A percentile compares a stretch with the other conserved stretches of the same genome.
Evolutionary conservation across 2,888 invertebrate genomes (phyloP).

Genomic region (Drosophila mimica): DNA sequence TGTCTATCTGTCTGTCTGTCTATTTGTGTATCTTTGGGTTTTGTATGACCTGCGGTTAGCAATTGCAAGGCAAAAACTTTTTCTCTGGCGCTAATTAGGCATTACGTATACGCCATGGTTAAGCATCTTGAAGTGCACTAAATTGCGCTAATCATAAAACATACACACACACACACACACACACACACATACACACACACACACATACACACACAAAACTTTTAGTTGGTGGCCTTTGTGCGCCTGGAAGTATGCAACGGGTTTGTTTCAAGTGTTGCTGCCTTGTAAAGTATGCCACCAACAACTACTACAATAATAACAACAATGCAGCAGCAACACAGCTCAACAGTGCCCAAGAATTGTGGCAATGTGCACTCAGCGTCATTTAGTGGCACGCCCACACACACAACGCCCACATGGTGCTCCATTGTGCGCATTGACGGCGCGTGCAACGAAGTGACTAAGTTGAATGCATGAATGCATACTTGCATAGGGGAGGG

Average conservation of each 20-base stretch:
- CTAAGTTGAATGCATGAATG: constrained; percentile 48
- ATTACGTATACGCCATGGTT: constrained; percentile 60
- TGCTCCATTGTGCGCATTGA: constrained; percentile 56
- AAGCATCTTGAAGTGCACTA: constrained; percentile 67
- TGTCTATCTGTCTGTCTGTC: constrained; percentile 19
- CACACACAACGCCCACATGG: constrained; percentile 44
- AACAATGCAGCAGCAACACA: constrained; percentile 30
- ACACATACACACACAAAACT: constrained; percentile 19
- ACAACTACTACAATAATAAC: constrained; percentile 17
- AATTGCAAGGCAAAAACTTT: constrained; percentile 65
- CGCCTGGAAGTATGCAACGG: constrained; percentile 50
- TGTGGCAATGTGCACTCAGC: constrained; percentile 74
- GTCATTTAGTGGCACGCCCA: constrained; percentile 67
- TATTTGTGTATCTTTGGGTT: constrained; percentile 23
- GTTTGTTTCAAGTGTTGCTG: constrained; percentile 69
- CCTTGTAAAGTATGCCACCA: constrained; percentile 76
- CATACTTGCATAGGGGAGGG: constrained; percentile 2
- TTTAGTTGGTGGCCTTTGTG: constrained; percentile 52
- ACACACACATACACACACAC: constrained; percentile 5
- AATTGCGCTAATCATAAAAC: constrained; percentile 71
- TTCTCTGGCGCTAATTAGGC: constrained; percentile 69
- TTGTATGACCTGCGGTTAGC: constrained; percentile 62
- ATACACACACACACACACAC: constrained; percentile 24
- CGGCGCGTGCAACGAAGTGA: constrained; percentile 61
- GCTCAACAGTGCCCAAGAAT: constrained; percentile 52